A percentile compares a stretch with the other conserved stretches of the same genome.
These are phyloP conservation scores for Paracanthobrama guichenoti DNA, from an alignment of 2,113 vertebrate genomes.

Conservation along the genomic window DNA sequence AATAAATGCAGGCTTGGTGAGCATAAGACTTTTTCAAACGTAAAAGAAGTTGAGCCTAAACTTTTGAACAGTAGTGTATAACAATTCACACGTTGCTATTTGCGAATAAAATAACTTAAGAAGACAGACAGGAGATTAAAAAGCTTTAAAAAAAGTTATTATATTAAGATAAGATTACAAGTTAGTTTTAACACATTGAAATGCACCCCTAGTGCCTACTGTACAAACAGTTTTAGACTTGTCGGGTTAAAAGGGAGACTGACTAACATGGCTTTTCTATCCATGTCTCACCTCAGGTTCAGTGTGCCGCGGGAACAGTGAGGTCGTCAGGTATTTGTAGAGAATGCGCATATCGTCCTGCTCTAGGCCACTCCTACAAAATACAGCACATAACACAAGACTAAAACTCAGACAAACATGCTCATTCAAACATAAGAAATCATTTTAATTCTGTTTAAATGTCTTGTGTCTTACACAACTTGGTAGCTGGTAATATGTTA, in stretches of 20 bases:
- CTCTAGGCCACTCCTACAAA: slow-evolving; percentile 91
- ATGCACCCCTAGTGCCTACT: background rate
- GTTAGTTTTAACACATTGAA: background rate
- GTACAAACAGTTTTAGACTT: background rate
- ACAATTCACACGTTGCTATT: background rate
- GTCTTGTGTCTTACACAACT: no score
- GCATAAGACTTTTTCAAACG: background rate
- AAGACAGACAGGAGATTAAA: background rate
- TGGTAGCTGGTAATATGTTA: background rate
- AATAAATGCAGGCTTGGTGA: background rate
- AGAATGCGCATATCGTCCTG: slow-evolving; percentile 98
- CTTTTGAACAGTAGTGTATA: background rate
- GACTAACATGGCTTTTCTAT: background rate
- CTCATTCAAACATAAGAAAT: background rate
- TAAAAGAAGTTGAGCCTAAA: background rate
- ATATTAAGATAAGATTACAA: background rate
- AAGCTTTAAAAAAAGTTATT: background rate
- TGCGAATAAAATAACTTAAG: background rate
- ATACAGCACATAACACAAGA: background rate
- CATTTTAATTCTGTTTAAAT: background rate
- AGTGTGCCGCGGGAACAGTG: slow-evolving; percentile 92
- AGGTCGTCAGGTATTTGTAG: slow-evolving; percentile 97
- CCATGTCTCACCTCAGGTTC: slow-evolving; percentile 87
- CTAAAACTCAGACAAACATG: background rate
- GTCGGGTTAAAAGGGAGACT: background rate